A percentile compares a stretch with the other conserved stretches of the same genome.
Evolutionary conservation across 2,888 invertebrate species (phyloP).

Genomic region (Xanthia icteritia): DNA sequence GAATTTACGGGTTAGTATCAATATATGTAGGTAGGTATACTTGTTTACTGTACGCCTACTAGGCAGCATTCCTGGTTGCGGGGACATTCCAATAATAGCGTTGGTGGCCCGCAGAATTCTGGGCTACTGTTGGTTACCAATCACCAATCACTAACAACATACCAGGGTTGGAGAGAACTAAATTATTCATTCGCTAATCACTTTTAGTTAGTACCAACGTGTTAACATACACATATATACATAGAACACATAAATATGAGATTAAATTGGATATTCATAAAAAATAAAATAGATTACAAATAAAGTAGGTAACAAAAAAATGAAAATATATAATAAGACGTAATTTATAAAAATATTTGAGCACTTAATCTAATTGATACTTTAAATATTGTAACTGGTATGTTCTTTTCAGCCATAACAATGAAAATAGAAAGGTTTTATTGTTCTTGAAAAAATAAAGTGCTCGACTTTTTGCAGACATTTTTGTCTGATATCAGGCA

Average conservation of each 20-base stretch:
- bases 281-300: background rate
- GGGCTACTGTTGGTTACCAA: constrained; percentile 65
- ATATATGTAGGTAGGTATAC: constrained; percentile 20
- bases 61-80: constrained; percentile 54
- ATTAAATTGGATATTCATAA: background rate
- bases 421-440: constrained; percentile 28
- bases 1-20: constrained; percentile 1
- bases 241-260: too few species aligned
- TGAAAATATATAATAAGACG: background rate
- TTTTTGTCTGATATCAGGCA: constrained; percentile 32
- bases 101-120: constrained; percentile 75
- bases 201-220: background rate
- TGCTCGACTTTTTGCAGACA: constrained; percentile 14
- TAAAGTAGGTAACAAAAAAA: background rate
- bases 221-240: background rate
- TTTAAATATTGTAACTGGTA: constrained; percentile 11
- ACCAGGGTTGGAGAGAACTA: constrained; percentile 55
- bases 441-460: constrained; percentile 17
- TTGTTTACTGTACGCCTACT: constrained; percentile 22
- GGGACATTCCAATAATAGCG: constrained; percentile 76
- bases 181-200: constrained; percentile 50
- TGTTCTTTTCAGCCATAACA: background rate
- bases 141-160: constrained; percentile 69
- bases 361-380: constrained; percentile 18
- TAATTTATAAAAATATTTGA: background rate